These are phyloP conservation scores for Machimus atricapillus DNA, from an alignment of 2,888 invertebrate species.

Conservation along the genomic window DNA sequence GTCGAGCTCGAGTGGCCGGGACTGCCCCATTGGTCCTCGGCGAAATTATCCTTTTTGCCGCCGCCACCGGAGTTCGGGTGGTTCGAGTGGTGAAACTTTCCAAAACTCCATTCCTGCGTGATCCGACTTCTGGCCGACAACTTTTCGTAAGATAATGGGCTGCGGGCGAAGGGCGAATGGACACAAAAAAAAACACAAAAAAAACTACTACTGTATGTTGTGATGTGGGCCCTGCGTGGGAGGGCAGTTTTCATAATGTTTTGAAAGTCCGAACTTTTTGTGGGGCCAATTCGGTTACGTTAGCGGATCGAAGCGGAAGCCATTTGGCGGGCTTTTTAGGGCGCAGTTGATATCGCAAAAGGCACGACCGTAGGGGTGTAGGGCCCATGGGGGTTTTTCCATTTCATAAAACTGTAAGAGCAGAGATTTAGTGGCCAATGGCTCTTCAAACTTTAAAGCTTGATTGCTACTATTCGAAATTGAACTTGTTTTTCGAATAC, in stretches of 20 bases:
- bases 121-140: background rate
- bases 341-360: background rate
- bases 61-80: background rate
- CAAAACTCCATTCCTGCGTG: conserved; percentile 5
- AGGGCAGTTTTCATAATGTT: background rate
- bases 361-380: background rate
- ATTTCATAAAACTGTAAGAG: background rate
- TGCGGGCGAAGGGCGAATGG: background rate
- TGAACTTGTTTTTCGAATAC: background rate
- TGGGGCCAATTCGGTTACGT: background rate
- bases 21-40: background rate
- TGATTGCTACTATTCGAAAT: background rate
- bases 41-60: background rate
- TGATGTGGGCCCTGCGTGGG: background rate
- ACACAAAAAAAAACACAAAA: background rate
- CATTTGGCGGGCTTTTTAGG: background rate
- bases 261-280: background rate
- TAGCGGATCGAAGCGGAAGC: background rate
- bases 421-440: background rate
- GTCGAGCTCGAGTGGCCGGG: background rate
- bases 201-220: background rate
- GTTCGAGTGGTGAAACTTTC: background rate
- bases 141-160: background rate
- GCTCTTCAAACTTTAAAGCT: background rate
- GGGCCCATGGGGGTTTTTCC: background rate